Conservation (phyloP, 2,797 vertebrate genomes). For the Anas acuta region DNA sequence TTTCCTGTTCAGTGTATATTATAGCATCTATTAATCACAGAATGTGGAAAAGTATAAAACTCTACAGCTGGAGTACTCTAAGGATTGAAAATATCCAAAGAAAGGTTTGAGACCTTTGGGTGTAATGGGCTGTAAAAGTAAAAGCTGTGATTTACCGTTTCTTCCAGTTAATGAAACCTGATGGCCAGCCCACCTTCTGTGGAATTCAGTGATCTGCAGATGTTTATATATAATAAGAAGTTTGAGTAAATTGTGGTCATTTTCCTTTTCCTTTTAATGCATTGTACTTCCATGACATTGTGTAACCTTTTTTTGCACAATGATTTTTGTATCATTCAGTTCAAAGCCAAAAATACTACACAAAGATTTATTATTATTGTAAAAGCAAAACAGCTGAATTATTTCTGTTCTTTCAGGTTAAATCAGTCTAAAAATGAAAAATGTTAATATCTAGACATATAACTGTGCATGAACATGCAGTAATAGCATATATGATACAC, state of each 20-base stretch:
- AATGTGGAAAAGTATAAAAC: background rate
- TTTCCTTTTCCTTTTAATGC: background rate
- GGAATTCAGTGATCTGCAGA: background rate
- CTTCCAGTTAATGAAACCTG: background rate
- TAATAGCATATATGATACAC: background rate
- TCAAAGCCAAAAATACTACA: background rate
- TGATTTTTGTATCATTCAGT: background rate
- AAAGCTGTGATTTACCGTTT: constrained; percentile 51
- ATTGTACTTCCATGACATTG: background rate
- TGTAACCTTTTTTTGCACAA: background rate
- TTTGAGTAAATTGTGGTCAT: background rate
- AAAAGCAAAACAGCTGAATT: background rate
- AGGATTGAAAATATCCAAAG: constrained; percentile 8
- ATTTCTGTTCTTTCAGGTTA: background rate
- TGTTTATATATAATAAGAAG: background rate
- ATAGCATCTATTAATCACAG: constrained; percentile 25
- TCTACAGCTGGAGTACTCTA: background rate
- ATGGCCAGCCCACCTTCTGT: background rate
- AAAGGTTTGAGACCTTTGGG: constrained; percentile 31
- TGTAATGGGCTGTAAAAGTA: constrained; percentile 48
- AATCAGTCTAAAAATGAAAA: background rate
- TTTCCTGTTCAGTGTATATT: constrained; percentile 28
- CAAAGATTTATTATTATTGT: background rate
- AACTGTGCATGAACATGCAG: background rate
- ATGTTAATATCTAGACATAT: background rate